Conservation (phyloP, 2,113 vertebrate species). For the Motacilla tschutschensis region DNA sequence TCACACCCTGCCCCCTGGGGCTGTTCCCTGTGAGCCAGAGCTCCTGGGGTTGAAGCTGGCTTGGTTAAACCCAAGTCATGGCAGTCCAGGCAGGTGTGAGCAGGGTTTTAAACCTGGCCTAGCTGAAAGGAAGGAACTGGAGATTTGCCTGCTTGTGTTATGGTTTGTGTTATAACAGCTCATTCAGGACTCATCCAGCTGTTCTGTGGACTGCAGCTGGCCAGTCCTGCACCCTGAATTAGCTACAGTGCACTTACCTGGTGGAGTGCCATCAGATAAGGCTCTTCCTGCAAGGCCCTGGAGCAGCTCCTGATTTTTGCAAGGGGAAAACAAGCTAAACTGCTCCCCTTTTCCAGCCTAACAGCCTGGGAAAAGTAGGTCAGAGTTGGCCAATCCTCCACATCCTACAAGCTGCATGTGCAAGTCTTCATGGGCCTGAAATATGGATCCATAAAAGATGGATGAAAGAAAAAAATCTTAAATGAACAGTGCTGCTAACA, state of each 20-base stretch:
- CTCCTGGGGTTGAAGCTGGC: background rate
- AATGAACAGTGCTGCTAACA: background rate
- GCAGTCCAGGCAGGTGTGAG: background rate
- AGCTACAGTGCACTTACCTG: background rate
- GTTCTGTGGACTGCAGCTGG: background rate
- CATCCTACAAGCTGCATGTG: background rate
- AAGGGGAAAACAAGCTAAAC: background rate
- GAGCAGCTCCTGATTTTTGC: background rate
- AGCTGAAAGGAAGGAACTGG: background rate
- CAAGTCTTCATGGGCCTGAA: background rate
- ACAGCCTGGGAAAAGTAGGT: slow-evolving; percentile 25
- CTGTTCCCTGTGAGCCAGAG: background rate
- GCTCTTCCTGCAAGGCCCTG: background rate
- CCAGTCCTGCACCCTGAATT: background rate
- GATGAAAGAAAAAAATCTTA: background rate
- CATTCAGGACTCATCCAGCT: background rate
- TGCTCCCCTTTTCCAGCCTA: background rate
- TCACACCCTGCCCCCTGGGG: background rate
- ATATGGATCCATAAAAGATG: background rate
- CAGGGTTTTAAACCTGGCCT: background rate
- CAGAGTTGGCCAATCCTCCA: background rate
- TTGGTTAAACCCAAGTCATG: background rate
- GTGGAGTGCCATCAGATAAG: background rate
- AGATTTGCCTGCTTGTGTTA: background rate
- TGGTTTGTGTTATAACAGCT: background rate